Evolutionary conservation across 2,888 invertebrate genomes (phyloP), one percentile per base, ranked within the genome.

Genomic region (Drosophila ezoana): DNA sequence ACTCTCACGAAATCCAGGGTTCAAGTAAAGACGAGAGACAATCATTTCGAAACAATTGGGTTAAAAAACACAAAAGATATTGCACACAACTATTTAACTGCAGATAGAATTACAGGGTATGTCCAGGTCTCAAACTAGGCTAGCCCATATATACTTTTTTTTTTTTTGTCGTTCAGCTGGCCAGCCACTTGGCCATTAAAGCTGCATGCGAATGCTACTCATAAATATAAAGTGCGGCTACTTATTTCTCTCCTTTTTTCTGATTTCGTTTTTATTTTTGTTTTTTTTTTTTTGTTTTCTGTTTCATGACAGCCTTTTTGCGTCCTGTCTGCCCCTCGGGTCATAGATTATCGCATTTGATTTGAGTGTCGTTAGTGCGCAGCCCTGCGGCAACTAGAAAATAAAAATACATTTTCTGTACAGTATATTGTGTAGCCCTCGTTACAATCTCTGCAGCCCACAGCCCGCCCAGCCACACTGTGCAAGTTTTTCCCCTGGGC

Each of bases 331-430:
- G 18, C 58, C 78, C 52, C 49, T 40, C 69, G 51, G 71, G 68
- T 62, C 84, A 84, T 78, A 80, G 80, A 80, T 80, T 80, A 84
- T 84, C 81, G 84, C 80, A 74, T 80, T 84, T 81, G 80, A 80
- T 80, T 80, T 64, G 65, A 84, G 84, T 83, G 81, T 83, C 78
- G 81, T 79, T 81, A 68, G 72, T 69, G 41, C 44, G 54, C 16
- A 61, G 69, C 61, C 69, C 69, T 54, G 61, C 40, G 44, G 70
- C 67, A 43, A 37, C 69, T 43, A 53, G 53, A 44, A 45, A 33
- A 23, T 20, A 35, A 14, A 51, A 47, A 66, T 58, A 68, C 18
- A 52, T 43, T 60, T 45, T 51, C 2, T 51, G 9, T 63, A 48
- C 37, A 35, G n/a, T 45, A 13, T 47, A 45, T 60, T 57, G 33